phyloP scores from a whole-genome alignment of 2,888 invertebrate genomes.

The Hypomecis atomaria region DNA sequence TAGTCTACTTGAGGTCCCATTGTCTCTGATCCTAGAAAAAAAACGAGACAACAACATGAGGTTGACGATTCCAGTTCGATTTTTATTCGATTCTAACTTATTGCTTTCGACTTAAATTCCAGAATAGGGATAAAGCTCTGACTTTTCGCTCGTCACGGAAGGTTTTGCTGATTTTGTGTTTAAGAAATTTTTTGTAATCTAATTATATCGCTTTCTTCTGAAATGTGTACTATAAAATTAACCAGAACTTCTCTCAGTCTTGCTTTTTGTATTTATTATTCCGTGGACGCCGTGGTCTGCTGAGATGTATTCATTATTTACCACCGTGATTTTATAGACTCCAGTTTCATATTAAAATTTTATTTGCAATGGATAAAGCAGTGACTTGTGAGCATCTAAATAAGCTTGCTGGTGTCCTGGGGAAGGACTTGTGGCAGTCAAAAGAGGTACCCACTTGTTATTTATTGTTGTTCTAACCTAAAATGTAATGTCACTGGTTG shows the following conservation, averaged over 20 bases:
- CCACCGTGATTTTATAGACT: slow-evolving; percentile 58
- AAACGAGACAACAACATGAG: neutral
- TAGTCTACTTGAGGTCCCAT: too few relatives aligned
- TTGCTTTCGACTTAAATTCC: slow-evolving; percentile 8
- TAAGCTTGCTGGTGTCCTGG: slow-evolving; percentile 69
- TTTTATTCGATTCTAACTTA: neutral
- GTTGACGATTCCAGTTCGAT: neutral
- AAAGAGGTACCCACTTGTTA: slow-evolving; percentile 67
- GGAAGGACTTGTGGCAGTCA: slow-evolving; percentile 75
- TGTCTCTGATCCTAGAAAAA: neutral
- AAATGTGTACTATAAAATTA: slow-evolving; percentile 66
- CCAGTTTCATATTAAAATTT: slow-evolving; percentile 60
- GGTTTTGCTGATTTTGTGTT: slow-evolving; percentile 62
- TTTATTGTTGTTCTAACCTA: slow-evolving; percentile 68
- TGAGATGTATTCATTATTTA: slow-evolving; percentile 49
- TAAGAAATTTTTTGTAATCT: slow-evolving; percentile 78
- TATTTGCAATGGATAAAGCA: slow-evolving; percentile 75
- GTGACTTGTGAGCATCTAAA: slow-evolving; percentile 80
- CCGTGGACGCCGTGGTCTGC: slow-evolving; percentile 55
- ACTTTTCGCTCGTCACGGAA: slow-evolving; percentile 83
- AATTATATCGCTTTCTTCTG: slow-evolving; percentile 57
- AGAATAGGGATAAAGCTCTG: slow-evolving; percentile 49
- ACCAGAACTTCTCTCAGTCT: slow-evolving; percentile 46
- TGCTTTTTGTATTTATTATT: slow-evolving; percentile 47
- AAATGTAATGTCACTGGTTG: slow-evolving; percentile 57